Evolutionary conservation across 1,140 invertebrate genomes (phyloP), one percentile per base, ranked within the genome.

Genomic region (Caenorhabditis tropicalis): DNA sequence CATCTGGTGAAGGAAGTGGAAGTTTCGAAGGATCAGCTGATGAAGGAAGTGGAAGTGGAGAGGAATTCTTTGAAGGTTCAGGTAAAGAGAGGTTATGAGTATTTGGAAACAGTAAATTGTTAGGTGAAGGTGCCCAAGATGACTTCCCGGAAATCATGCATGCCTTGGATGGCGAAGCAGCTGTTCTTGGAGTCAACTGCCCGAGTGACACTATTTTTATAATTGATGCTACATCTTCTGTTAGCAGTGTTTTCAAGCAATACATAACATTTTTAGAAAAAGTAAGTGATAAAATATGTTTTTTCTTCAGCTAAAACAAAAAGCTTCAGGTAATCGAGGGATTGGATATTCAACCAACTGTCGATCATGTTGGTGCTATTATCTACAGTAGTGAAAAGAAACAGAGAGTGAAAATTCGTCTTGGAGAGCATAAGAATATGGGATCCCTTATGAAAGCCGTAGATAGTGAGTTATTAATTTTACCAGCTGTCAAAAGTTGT

Each of bases 201-300:
- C 82, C 82, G 6, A 10, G 56, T 0, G 84, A 85, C 31, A 21
- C 82, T 5, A 29, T 85, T 0, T 85, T 85, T 24, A 49, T 85
- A 0, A 51, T 85, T 29, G 84, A 85, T 36, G 51, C 84, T 16
- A 85, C 84, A 1, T 70, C 80, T 3, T 85, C 84, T 6, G 84
- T 85, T 0, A 27, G 43, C 5, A 24, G 27, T 5, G 19, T 85
- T 31, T 85, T 79, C 46, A 43, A 85, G 3, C 16, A 49, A n/a
- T 79, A 82, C n/a, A 82, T 83, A 0, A n/a, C 46, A 2, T 85
- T 27, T 33, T 21, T 85, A 9, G 43, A 46, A 27, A 82, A 82
- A 36, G 74, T 85, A 10, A 27, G 24, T 10, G 7, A 1, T n/a
- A 21, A 9, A 56, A 1, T 27, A 2, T 3, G n/a, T 21, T 24